Base-by-base conservation (phyloP, 2,888 invertebrate species). In the Lasioglossum lativentre region DNA sequence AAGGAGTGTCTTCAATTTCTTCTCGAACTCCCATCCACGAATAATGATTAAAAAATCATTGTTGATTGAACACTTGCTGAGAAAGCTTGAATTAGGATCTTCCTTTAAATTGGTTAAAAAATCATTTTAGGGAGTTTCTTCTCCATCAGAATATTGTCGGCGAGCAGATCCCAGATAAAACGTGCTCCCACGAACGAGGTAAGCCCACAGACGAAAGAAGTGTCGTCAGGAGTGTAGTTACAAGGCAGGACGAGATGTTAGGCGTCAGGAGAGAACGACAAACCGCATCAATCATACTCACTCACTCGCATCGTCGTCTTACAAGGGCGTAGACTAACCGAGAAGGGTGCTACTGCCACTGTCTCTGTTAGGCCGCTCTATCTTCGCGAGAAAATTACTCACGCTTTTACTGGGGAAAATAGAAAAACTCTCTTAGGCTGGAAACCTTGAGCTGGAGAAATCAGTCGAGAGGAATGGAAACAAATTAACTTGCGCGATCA, bases 281-380 rank as follows among this genome's bases (percentile, higher is more conserved):
- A 91, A 91, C 89, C 90, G 90, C 93, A 95, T 95, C 95, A 92
- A 95, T 95, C 94, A 95, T 95, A 93, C 93, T 94, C 94, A 91
- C 93, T 95, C 94, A 94, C 93, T 94, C 89, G 84, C 86, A 86
- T 91, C 91, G 91, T 91, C 90, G 88, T 78, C 75, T 88, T 86
- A 63, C 86, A 85, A n/a, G 76, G 88, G 90, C 91, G 90, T 82
- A 87, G 85, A 23, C 66, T 66, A 19, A 86, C 78, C 78, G 86
- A 68, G 86, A 85, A 78, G 83, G 88, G 52, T n/a, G 23, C 8
- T n/a, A 52, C 52, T 3, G n/a, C 52, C n/a, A 52, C 52, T 52
- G 52, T 52, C 52, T 52, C 86, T 89, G 90, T 88, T 85, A 87
- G 88, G 89, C 88, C 90, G 90, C 85, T 93, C 93, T 90, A 92